Base-by-base conservation (phyloP, 2,113 vertebrate genomes). In the Centrocercus urophasianus region DNA sequence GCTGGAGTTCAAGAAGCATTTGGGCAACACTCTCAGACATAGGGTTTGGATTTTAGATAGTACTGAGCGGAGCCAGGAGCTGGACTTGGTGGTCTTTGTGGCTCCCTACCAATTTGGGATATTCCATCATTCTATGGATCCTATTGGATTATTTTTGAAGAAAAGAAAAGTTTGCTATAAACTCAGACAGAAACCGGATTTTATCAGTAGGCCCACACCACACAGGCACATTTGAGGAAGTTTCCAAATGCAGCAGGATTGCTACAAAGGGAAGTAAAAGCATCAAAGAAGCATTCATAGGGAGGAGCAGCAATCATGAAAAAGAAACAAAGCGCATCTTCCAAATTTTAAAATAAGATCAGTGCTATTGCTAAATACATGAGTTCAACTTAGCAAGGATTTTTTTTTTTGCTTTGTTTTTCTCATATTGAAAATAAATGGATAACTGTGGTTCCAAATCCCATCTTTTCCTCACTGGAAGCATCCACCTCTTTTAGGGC, bases 61-160 rank as follows among this genome's bases (percentile, higher is more conserved):
- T 57, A 10, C 30, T 59, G 56, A n/a, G 56, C 18, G 32, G 56
- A 20, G 11, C 18, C 56, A 12, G 56, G 56, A 32, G 30, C 30
- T n/a, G 56, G 32, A n/a, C 56, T 20, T 28, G 14, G 15, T 54
- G 27, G 27, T 54, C 54, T 30, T 30, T 56, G 54, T 56, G 54
- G 8, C 15, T 56, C 15, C 54, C 28, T 56, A 17, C 54, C 8
- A 28, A 56, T 28, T 56, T 28, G 18, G 56, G 18, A 59, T 59
- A 59, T 20, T 59, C 32, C 32, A n/a, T 20, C 32, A 59, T n/a
- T n/a, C 56, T 59, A 20, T 20, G 56, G 56, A 54, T n/a, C 30
- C 32, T 59, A 88, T 91, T 93, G 65, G 32, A 56, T 74, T 93
- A 77, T 77, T 94, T 92, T 20, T 67, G 71, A 76, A 13, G 22